Percentiles rank a stretch among this genome's conserved stretches.
Evolutionary conservation across 64 coral and sea anemone genomes (phyloP).

Genomic region (Hydrozoanthus tunicans): DNA sequence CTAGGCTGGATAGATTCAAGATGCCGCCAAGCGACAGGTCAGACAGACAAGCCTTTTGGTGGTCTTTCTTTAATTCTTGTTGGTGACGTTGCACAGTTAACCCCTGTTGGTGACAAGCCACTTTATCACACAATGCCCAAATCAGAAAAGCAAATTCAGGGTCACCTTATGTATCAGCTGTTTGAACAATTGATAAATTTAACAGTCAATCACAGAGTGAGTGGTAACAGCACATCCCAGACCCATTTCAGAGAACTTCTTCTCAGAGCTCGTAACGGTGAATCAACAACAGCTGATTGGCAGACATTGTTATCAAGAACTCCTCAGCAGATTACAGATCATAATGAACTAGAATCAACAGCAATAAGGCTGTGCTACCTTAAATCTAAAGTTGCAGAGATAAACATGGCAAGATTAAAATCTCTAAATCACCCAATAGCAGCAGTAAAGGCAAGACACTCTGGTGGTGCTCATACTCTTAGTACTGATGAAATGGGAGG

Average conservation of each 20-base stretch:
- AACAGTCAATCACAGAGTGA: conserved; percentile 29
- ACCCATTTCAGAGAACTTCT: neutral
- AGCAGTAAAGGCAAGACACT: no score
- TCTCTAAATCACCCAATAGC: no score
- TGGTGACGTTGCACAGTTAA: neutral
- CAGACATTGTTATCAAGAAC: no score
- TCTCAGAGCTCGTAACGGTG: conserved; percentile 6
- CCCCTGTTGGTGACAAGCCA: conserved; percentile 1
- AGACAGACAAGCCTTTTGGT: neutral
- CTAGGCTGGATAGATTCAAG: neutral
- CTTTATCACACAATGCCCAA: conserved; percentile 8
- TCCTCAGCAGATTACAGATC: no score
- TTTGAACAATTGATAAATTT: conserved; percentile 1
- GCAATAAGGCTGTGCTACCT: no score
- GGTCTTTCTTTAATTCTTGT: neutral
- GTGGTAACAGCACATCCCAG: conserved; percentile 14
- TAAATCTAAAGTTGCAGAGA: no score
- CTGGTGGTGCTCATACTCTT: no score
- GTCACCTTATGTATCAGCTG: no score
- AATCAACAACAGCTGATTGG: no score
- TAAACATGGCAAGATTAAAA: no score
- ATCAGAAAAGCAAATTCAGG: conserved; percentile 29
- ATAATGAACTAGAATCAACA: neutral
- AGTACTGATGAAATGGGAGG: no score
- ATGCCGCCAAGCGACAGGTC: neutral